Conservation (phyloP, 2,888 invertebrate genomes). For the Myathropa florea region DNA sequence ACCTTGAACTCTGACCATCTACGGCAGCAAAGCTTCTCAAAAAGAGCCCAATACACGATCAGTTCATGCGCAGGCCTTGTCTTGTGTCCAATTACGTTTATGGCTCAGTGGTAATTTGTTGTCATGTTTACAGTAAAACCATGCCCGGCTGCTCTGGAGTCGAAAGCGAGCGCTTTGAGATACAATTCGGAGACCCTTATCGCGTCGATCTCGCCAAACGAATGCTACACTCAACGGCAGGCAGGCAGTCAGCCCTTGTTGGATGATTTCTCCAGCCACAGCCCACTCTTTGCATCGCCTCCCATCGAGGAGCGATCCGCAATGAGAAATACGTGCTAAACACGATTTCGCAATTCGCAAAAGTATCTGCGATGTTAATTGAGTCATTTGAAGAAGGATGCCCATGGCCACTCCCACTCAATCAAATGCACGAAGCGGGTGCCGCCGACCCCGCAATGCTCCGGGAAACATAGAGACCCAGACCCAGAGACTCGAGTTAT, state of each 20-base stretch:
- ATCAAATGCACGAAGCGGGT: constrained; percentile 27
- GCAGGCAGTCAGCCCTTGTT: neutral
- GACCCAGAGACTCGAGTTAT: neutral
- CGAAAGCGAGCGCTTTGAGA: neutral
- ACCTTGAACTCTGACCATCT: constrained; percentile 54
- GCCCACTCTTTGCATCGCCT: constrained; percentile 11
- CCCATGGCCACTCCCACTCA: constrained; percentile 45
- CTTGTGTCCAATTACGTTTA: constrained; percentile 43
- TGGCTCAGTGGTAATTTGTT: constrained; percentile 31
- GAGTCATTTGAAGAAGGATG: constrained; percentile 53
- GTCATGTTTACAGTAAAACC: constrained; percentile 4
- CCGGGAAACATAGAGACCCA: neutral
- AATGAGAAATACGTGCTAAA: constrained; percentile 28
- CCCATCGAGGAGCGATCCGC: neutral
- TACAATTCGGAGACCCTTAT: constrained; percentile 6
- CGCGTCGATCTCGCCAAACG: neutral
- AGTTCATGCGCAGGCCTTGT: constrained; percentile 26
- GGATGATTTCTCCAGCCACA: neutral
- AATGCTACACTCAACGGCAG: neutral
- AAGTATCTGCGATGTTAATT: constrained; percentile 37
- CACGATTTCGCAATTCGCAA: constrained; percentile 34
- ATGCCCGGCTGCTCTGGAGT: neutral
- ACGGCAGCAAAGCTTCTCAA: neutral
- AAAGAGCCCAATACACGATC: neutral
- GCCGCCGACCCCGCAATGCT: neutral